Percentiles rank a stretch among this genome's conserved stretches.
Evolutionary conservation across 2,888 invertebrate genomes (phyloP).

Genomic region (Scaptomyza caliginosa): DNA sequence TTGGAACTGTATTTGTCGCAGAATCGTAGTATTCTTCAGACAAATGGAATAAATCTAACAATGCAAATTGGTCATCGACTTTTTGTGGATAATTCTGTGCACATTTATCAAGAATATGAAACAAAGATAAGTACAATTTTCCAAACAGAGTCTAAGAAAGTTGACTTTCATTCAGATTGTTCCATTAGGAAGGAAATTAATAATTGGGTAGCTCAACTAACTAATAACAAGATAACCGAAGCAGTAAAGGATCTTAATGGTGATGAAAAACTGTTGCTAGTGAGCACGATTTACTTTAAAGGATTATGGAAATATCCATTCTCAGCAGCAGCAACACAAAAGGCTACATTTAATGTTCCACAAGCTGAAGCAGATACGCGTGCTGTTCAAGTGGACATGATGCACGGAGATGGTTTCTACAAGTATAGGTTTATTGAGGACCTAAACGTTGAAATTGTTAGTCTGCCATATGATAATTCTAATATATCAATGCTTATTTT

Average conservation of each 20-base stretch:
- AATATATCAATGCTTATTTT: background rate
- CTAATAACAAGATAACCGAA: background rate
- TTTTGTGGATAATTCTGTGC: background rate
- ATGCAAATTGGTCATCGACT: background rate
- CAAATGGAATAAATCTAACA: background rate
- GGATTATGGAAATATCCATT: conserved; percentile 5
- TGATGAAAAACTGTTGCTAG: background rate
- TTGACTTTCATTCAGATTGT: background rate
- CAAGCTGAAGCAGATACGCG: background rate
- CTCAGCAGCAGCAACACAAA: background rate
- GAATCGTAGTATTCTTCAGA: background rate
- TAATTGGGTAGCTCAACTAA: background rate
- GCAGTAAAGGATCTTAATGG: background rate
- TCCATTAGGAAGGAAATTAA: background rate
- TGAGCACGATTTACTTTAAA: background rate
- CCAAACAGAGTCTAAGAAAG: background rate
- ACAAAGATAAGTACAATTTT: background rate
- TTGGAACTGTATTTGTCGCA: background rate
- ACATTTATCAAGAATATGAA: background rate
- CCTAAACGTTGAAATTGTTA: background rate
- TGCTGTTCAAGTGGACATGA: background rate
- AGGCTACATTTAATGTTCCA: background rate
- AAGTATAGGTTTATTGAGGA: background rate
- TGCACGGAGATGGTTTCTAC: background rate
- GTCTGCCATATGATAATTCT: background rate